These are phyloP conservation scores for Rhynchonycteris naso DNA, from an alignment of 2,797 vertebrate genomes.

Conservation along the genomic window DNA sequence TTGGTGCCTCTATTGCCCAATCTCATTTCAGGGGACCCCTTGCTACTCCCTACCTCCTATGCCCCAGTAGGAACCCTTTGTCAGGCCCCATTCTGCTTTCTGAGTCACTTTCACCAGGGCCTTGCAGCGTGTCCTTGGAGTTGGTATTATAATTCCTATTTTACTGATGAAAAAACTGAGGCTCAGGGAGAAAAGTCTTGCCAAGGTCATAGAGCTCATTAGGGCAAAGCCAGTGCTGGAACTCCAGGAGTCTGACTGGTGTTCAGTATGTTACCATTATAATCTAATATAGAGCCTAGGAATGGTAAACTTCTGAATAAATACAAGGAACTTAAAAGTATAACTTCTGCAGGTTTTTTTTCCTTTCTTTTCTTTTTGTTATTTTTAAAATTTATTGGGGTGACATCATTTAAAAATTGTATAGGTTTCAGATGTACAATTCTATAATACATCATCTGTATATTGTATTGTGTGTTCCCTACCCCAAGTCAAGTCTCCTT, in stretches of 20 bases:
- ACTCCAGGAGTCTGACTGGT: neutral
- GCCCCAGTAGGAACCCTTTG: neutral
- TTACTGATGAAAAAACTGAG: neutral
- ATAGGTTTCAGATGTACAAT: neutral
- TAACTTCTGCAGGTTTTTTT: neutral
- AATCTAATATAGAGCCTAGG: neutral
- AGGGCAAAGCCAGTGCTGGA: neutral
- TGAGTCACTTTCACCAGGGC: neutral
- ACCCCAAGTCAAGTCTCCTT: neutral
- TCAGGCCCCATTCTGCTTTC: neutral
- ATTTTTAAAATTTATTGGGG: neutral
- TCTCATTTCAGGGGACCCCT: neutral
- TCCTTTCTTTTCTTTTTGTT: neutral
- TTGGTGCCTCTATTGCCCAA: too few relatives aligned
- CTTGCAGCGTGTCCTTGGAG: neutral
- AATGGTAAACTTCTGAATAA: neutral
- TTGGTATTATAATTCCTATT: neutral
- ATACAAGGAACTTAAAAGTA: neutral
- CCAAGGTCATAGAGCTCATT: neutral
- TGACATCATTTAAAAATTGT: neutral
- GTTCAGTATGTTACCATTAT: neutral
- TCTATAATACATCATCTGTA: too few relatives aligned
- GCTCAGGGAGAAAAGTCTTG: neutral
- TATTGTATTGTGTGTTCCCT: neutral
- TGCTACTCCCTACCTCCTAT: too few relatives aligned